Base-by-base conservation (phyloP, 2,797 vertebrate species). In the Siniperca undulata region DNA sequence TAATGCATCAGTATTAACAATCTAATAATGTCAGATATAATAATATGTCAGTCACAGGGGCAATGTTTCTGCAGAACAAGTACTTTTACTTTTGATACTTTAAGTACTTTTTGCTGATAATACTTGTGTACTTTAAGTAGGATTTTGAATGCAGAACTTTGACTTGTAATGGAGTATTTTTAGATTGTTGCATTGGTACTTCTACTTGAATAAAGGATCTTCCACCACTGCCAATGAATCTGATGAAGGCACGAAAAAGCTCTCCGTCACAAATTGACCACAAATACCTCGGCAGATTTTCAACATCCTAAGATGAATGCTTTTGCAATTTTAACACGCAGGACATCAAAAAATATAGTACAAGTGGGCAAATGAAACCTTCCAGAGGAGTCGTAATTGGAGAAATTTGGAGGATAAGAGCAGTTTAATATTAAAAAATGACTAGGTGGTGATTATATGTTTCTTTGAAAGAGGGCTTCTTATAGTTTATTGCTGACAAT, bases 381-480 rank as follows among this genome's bases (percentile, higher is more conserved):
- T 86, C 74, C 71, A 82, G 73, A 50, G 10, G 70, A 80, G 20
- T 0, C 2, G 14, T 64, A 67, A 85, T 42, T 66, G 78, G 24
- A 69, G 58, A 65, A 68, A 42, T 40, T 30, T 46, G 44, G 55
- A 77, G 46, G 9, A 8, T 50, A 48, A 71, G 69, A 74, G 56
- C 36, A 19, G 34, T 8, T 8, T 48, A 52, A 67, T 65, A 65
- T 83, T 38, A 58, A 80, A 79, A 76, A 81, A 55, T 12, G 42
- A 85, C 38, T 11, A 3, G 30, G 19, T 80, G 81, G 50, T 85
- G 36, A 85, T 82, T 79, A 76, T 22, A 52, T 77, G 74, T 61
- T 68, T 44, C 22, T 65, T 22, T 81, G 11, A 67, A 40, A 53
- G 44, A 11, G n/a, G 19, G 70, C 58, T 67, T 68, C 30, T 69